A percentile compares a stretch with the other conserved stretches of the same genome.
Conservation (phyloP, 2,797 vertebrate genomes). For the Pogonophryne albipinna region DNA sequence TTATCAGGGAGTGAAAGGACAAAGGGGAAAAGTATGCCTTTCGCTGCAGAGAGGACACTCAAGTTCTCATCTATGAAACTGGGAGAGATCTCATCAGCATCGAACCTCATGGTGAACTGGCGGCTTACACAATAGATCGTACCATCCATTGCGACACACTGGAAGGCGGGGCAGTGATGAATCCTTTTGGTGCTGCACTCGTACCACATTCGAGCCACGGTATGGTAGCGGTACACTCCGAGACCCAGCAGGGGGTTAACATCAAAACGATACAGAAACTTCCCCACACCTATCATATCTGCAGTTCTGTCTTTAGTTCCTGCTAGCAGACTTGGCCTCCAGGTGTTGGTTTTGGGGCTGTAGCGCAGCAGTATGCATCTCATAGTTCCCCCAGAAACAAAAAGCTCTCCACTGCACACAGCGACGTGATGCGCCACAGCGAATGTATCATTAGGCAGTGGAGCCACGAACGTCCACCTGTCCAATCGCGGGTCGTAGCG, state of each 20-base stretch:
- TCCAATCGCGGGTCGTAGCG: slow-evolving; percentile 91
- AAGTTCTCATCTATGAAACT: slow-evolving; percentile 86
- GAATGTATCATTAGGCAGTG: slow-evolving; percentile 92
- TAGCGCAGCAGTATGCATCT: slow-evolving; percentile 90
- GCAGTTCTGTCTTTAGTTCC: slow-evolving; percentile 86
- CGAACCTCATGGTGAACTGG: slow-evolving; percentile 86
- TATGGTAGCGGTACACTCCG: slow-evolving; percentile 89
- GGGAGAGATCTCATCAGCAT: slow-evolving; percentile 90
- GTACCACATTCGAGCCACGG: slow-evolving; percentile 90
- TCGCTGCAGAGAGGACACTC: slow-evolving; percentile 83
- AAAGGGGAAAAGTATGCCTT: slow-evolving; percentile 88
- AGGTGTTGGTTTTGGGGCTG: slow-evolving; percentile 80
- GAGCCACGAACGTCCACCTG: slow-evolving; percentile 90
- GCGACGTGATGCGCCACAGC: slow-evolving; percentile 92
- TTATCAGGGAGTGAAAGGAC: slow-evolving; percentile 87
- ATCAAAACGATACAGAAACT: slow-evolving; percentile 94
- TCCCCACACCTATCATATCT: slow-evolving; percentile 86
- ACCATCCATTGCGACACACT: slow-evolving; percentile 83
- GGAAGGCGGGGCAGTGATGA: slow-evolving; percentile 83
- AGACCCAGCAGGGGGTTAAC: slow-evolving; percentile 86
- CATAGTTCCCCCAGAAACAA: slow-evolving; percentile 91
- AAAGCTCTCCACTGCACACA: slow-evolving; percentile 88
- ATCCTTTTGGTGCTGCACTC: slow-evolving; percentile 84
- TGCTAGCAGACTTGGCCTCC: slow-evolving; percentile 81
- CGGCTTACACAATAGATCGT: slow-evolving; percentile 89